These are phyloP conservation scores for Polymixis flavicincta DNA, from an alignment of 2,888 invertebrate species.

Conservation along the genomic window DNA sequence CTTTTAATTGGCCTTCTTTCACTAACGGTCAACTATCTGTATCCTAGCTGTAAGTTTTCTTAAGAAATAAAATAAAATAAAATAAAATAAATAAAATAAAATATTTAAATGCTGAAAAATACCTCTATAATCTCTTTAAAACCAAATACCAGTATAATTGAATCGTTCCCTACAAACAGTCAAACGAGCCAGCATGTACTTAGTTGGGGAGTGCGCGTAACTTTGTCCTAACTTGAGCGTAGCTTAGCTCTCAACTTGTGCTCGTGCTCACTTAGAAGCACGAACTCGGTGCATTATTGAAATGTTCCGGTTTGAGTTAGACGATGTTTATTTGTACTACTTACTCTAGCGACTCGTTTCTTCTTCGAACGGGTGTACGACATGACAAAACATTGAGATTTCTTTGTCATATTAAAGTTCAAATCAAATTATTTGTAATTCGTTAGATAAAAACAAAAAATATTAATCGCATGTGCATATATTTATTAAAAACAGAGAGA, in stretches of 20 bases:
- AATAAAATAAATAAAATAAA: no score
- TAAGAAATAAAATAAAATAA: no score
- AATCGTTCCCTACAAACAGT: slow-evolving; percentile 13
- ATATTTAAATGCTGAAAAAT: not conserved
- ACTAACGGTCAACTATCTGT: no score
- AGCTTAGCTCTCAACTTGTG: slow-evolving; percentile 19
- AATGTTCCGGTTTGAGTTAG: slow-evolving; percentile 15
- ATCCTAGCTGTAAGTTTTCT: no score
- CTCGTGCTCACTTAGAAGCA: slow-evolving; percentile 32
- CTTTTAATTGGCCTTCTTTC: no score
- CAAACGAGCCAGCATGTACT: not conserved
- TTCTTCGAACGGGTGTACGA: not conserved
- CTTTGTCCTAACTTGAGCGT: slow-evolving; percentile 36
- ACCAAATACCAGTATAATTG: slow-evolving; percentile 11
- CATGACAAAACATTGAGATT: not conserved
- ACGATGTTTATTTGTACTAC: slow-evolving; percentile 20
- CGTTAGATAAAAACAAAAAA: no score
- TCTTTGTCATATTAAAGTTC: not conserved
- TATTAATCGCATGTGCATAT: no score
- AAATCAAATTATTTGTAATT: not conserved
- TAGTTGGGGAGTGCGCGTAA: slow-evolving; percentile 26
- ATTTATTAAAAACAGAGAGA: no score
- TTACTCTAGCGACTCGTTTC: not conserved
- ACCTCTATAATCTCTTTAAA: not conserved
- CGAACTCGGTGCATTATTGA: slow-evolving; percentile 51